Percentiles rank a stretch among this genome's conserved stretches.
Evolutionary conservation across 2,113 vertebrate species (phyloP).

Genomic region (Hippolais icterina): DNA sequence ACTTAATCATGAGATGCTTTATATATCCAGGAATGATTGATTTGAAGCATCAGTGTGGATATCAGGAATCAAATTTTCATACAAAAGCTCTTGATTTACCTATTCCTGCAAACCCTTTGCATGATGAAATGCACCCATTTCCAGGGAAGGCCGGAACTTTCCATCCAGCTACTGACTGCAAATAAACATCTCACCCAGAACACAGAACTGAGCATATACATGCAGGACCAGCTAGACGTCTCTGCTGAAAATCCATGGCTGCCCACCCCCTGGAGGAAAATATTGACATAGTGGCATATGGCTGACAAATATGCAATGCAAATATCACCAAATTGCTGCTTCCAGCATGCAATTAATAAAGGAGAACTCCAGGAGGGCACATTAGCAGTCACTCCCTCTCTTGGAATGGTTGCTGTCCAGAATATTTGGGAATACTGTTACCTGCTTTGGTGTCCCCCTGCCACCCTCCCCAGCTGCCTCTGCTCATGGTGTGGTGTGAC

Average conservation of each 20-base stretch:
- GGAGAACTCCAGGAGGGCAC: neutral
- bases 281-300: neutral
- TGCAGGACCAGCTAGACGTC: neutral
- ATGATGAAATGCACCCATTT: neutral
- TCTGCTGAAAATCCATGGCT: neutral
- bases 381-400: neutral
- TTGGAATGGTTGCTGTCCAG: neutral
- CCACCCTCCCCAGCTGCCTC: neutral
- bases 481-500: neutral
- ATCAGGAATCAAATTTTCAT: neutral
- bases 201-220: rapidly evolving
- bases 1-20: neutral
- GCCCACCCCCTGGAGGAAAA: neutral
- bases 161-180: neutral
- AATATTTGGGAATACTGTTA: neutral
- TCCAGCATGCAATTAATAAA: neutral
- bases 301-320: neutral
- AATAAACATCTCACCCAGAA: neutral
- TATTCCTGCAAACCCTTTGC: neutral
- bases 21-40: neutral
- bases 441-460: neutral
- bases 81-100: neutral
- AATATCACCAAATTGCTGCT: neutral
- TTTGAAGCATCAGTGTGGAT: neutral
- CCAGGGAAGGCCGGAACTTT: neutral